Percentiles rank a stretch among this genome's conserved stretches.
Conservation (phyloP, 2,888 invertebrate species). For the Philhelius pedissequus region DNA sequence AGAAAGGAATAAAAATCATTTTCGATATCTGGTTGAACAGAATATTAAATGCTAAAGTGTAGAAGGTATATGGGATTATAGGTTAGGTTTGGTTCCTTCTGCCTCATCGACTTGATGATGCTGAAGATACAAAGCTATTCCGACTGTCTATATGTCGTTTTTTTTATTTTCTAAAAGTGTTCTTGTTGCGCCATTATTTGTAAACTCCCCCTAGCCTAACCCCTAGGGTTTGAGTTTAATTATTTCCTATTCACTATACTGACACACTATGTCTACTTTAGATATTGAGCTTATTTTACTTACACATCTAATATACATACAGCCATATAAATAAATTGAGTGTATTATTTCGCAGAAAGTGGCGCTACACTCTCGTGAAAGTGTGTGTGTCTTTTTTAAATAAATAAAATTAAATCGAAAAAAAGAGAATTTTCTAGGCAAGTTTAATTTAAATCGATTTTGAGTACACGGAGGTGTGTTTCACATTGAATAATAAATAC, state of each 20-base stretch:
- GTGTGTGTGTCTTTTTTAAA: neutral
- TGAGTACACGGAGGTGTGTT: conserved; percentile 42
- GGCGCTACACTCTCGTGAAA: conserved; percentile 30
- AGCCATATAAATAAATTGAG: too few relatives aligned
- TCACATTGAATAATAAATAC: conserved; percentile 30
- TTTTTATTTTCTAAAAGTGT: neutral
- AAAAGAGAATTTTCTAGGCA: conserved; percentile 1
- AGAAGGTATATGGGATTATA: neutral
- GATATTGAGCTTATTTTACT: neutral
- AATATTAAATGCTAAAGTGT: conserved; percentile 16
- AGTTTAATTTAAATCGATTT: conserved; percentile 40
- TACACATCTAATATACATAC: neutral
- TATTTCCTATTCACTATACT: conserved; percentile 26
- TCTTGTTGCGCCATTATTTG: conserved; percentile 11
- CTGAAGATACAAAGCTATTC: neutral
- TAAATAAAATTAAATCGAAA: neutral
- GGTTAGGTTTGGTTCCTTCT: neutral
- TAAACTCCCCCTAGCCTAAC: neutral
- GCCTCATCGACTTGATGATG: neutral
- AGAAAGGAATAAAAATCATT: conserved; percentile 43
- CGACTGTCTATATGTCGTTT: neutral
- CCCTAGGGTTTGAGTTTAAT: neutral
- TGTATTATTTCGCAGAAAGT: conserved; percentile 11
- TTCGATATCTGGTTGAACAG: conserved; percentile 27
- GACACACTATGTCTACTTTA: neutral